A percentile compares a stretch with the other conserved stretches of the same genome.
phyloP scores from a whole-genome alignment of 1,140 invertebrate species.

The Solenopsis fugax region DNA sequence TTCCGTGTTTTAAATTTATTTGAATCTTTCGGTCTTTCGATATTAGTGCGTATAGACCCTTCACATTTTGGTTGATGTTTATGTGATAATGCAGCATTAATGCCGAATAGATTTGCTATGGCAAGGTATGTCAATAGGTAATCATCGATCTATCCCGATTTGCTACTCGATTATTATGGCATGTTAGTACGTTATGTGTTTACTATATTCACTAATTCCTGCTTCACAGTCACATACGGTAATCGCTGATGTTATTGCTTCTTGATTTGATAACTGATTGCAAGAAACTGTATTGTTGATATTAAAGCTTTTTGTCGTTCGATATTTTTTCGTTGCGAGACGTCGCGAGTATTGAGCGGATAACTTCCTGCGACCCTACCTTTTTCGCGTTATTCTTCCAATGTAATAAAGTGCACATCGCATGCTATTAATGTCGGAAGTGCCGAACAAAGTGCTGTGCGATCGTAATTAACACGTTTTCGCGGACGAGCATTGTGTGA shows the following conservation, averaged over 20 bases:
- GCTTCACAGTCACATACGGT: neutral
- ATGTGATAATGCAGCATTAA: constrained; percentile 16
- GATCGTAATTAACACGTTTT: constrained; percentile 32
- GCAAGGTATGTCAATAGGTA: constrained; percentile 44
- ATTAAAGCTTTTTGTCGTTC: neutral
- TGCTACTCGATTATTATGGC: constrained; percentile 35
- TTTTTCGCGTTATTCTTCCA: neutral
- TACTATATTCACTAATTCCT: constrained; percentile 35
- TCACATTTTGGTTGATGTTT: constrained; percentile 2
- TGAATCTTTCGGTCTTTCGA: neutral
- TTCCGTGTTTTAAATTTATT: neutral
- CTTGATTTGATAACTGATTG: constrained; percentile 3
- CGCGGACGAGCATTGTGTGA: neutral
- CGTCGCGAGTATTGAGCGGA: neutral
- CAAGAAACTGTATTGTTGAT: neutral
- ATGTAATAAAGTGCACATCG: constrained; percentile 30
- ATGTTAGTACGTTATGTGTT: constrained; percentile 6
- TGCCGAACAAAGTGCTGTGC: neutral
- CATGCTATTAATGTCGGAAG: neutral
- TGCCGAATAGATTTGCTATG: constrained; percentile 34
- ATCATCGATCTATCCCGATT: constrained; percentile 43
- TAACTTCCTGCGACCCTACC: neutral
- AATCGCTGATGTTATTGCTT: constrained; percentile 8
- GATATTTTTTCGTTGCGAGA: constrained; percentile 4
- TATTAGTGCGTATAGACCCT: neutral